phyloP scores from a whole-genome alignment of 2,888 invertebrate species.

The Celastrina argiolus region DNA sequence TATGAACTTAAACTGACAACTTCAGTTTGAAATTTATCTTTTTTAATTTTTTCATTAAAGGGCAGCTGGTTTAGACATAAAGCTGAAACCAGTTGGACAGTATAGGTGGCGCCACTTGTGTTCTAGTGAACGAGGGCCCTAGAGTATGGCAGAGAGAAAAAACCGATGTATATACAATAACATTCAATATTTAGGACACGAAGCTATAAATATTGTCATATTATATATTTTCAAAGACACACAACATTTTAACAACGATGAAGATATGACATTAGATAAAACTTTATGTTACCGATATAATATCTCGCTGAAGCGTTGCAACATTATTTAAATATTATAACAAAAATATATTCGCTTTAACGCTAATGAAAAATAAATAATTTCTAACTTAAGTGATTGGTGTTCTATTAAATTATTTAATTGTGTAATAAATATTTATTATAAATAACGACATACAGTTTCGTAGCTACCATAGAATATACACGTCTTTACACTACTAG shows the following conservation, averaged over 20 bases:
- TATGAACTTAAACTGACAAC: no score
- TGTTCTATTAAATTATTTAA: constrained; percentile 11
- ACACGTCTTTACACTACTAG: not conserved
- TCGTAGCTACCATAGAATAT: constrained; percentile 5
- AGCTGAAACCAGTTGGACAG: not conserved
- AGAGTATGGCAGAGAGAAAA: constrained; percentile 4
- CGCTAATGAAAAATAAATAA: constrained; percentile 11
- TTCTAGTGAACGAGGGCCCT: not conserved
- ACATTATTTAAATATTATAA: constrained; percentile 47
- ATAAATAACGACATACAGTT: constrained; percentile 5
- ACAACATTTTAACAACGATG: constrained; percentile 68
- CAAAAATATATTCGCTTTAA: constrained; percentile 16
- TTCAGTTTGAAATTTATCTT: no score
- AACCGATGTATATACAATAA: constrained; percentile 39
- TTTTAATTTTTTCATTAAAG: no score
- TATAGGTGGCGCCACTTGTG: not conserved
- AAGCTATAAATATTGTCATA: constrained; percentile 68
- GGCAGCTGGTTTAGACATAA: constrained; percentile 8
- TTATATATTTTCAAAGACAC: constrained; percentile 64
- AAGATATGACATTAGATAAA: constrained; percentile 65
- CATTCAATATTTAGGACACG: constrained; percentile 39
- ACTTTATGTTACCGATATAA: constrained; percentile 43
- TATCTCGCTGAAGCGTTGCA: constrained; percentile 50
- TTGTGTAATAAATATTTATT: not conserved
- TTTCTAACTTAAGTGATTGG: constrained; percentile 13